These are phyloP conservation scores for Pao palembangensis DNA, from an alignment of 2,113 vertebrate genomes.

Conservation along the genomic window DNA sequence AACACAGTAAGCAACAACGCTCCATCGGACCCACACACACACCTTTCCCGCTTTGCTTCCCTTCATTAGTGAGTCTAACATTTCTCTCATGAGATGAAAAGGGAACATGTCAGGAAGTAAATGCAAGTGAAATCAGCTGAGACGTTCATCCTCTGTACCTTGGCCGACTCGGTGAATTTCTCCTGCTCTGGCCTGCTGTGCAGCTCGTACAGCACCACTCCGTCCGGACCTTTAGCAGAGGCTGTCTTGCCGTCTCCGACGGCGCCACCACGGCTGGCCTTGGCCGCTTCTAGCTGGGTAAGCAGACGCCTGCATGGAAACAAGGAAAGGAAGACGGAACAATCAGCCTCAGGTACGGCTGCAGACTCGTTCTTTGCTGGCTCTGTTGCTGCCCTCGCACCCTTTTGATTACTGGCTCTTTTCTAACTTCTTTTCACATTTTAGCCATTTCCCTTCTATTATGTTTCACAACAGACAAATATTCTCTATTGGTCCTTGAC, in stretches of 20 bases:
- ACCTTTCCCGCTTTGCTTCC: constrained; percentile 6
- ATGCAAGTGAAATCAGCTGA: constrained; percentile 12
- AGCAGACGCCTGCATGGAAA: constrained; percentile 80
- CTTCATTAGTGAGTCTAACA: constrained; percentile 27
- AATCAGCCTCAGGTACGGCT: not conserved
- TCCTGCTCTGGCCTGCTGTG: constrained; percentile 91
- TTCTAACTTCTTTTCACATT: not conserved
- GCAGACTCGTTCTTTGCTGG: no score
- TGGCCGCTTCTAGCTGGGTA: constrained; percentile 85
- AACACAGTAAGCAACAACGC: constrained; percentile 29
- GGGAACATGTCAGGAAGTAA: not conserved
- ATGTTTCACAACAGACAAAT: no score
- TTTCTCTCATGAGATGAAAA: constrained; percentile 17
- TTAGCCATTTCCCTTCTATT: no score
- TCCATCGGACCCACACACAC: constrained; percentile 8
- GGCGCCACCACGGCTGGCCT: constrained; percentile 66
- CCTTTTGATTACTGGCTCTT: constrained; percentile 6
- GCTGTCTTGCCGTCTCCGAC: constrained; percentile 65
- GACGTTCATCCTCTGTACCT: constrained; percentile 70
- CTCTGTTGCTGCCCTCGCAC: no score
- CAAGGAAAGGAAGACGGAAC: constrained; percentile 24
- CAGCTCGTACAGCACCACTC: constrained; percentile 86
- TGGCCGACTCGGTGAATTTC: constrained; percentile 86
- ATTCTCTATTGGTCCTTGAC: no score
- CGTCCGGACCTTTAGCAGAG: constrained; percentile 57